Evolutionary conservation across 2,888 invertebrate species (phyloP), one percentile per base, ranked within the genome.

Genomic region (Stomorhina lunata): DNA sequence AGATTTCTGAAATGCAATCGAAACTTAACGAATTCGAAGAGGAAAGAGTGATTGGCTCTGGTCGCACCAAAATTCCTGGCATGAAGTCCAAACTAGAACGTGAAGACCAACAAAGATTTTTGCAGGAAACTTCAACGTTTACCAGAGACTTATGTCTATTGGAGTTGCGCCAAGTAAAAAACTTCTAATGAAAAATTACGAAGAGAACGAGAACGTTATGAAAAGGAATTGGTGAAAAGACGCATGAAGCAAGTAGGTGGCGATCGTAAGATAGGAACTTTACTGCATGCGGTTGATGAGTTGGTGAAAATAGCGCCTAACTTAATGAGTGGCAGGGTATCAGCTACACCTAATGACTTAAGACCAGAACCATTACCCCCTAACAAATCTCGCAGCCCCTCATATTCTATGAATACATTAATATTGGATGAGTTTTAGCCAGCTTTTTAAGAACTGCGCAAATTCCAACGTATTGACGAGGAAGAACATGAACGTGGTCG

Each of bases 141-240:
- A 97, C 97, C 0, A 92, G 97, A 80, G 98, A 98, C 90, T 92
- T 98, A 59, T 92, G 97, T 12, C 97, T 98, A 57, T 90, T 97
- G 68, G 98, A 98, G 91, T 90, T 98, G 66, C 90, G 97, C 97
- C 2, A 97, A 97, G 90, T 91, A 98, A 84, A 93, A 97, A 75
- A 97, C 97, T 4, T 96, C 97, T 29, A 97, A 97, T 89, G 98
- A 98, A 88, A 97, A 97, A 88, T 92, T 98, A 84, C 93, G 97
- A 63, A 93, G 97, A 40, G 98, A 98, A 90, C 95, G 96, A 83
- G 97, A 97, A 88, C 93, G 96, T 0, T 94, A 95, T 88, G 97
- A 97, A 87, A 94, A 94, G 85, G 97, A 97, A 87, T 93, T 96
- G 72, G 95, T 92, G 61, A 94, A 93, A 91, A 92, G 93, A n/a